These are phyloP conservation scores for Pelobates cultripes DNA, from an alignment of 2,797 vertebrate genomes.

Conservation along the genomic window DNA sequence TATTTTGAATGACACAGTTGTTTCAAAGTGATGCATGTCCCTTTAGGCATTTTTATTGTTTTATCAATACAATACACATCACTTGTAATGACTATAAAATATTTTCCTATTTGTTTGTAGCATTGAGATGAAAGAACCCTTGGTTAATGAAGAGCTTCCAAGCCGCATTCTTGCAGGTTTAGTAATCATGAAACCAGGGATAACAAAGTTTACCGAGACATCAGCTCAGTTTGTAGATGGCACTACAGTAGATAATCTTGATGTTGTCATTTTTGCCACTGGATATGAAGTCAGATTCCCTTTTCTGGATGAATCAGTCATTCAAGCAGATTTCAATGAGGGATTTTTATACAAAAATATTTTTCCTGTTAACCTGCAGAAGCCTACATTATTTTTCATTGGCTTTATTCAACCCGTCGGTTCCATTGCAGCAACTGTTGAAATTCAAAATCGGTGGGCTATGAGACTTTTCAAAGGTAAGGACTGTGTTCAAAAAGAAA, in stretches of 20 bases:
- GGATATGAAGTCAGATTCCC: conserved; percentile 70
- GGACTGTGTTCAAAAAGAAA: neutral
- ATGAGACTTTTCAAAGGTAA: conserved; percentile 71
- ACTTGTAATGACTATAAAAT: neutral
- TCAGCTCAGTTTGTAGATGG: conserved; percentile 68
- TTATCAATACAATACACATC: no score
- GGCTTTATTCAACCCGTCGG: conserved; percentile 66
- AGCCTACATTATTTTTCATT: conserved; percentile 68
- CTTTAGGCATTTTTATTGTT: no score
- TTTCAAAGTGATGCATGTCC: no score
- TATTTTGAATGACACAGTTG: no score
- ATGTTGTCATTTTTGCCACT: conserved; percentile 70
- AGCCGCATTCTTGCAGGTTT: conserved; percentile 66
- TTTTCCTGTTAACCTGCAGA: conserved; percentile 63
- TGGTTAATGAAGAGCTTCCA: conserved; percentile 72
- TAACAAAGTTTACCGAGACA: conserved; percentile 67
- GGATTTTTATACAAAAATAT: conserved; percentile 69
- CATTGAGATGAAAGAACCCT: conserved; percentile 58
- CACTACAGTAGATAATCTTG: conserved; percentile 65
- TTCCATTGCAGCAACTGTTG: conserved; percentile 61
- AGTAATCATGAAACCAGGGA: conserved; percentile 67
- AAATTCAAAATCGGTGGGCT: conserved; percentile 71
- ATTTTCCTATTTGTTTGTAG: neutral
- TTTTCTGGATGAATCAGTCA: conserved; percentile 66
- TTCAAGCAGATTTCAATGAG: conserved; percentile 57